These are phyloP conservation scores for Thomomys bottae DNA, from an alignment of 2,113 vertebrate genomes.

Conservation along the genomic window DNA sequence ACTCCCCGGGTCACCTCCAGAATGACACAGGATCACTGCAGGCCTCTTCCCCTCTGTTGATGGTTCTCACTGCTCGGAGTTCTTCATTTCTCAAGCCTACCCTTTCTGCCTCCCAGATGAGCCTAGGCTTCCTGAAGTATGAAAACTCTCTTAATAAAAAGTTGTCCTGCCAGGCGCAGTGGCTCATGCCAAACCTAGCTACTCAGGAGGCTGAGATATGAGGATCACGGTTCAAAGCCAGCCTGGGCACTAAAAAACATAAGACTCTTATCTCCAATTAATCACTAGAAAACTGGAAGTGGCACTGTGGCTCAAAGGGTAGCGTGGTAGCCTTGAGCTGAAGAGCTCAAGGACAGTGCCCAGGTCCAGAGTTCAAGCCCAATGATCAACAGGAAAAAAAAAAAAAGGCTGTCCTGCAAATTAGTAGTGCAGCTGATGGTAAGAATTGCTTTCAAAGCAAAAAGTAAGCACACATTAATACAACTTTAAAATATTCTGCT, in stretches of 20 bases:
- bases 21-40: background rate
- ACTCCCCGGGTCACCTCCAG: background rate
- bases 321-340: no score
- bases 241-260: no score
- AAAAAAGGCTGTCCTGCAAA: background rate
- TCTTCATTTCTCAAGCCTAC: background rate
- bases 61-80: background rate
- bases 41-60: conserved; percentile 34
- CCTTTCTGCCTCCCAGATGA: background rate
- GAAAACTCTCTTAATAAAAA: no score
- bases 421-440: background rate
- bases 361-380: no score
- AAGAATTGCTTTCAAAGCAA: background rate
- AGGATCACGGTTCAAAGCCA: no score
- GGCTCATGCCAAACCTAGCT: no score
- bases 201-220: no score
- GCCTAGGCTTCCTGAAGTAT: background rate
- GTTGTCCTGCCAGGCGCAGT: background rate
- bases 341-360: no score
- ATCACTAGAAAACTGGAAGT: no score
- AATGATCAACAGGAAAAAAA: no score
- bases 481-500: background rate
- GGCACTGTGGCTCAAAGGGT: no score
- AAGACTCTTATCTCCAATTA: no score
- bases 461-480: background rate